Conservation (phyloP, 2,888 invertebrate species). For the Neoscelio sp. region DNA sequence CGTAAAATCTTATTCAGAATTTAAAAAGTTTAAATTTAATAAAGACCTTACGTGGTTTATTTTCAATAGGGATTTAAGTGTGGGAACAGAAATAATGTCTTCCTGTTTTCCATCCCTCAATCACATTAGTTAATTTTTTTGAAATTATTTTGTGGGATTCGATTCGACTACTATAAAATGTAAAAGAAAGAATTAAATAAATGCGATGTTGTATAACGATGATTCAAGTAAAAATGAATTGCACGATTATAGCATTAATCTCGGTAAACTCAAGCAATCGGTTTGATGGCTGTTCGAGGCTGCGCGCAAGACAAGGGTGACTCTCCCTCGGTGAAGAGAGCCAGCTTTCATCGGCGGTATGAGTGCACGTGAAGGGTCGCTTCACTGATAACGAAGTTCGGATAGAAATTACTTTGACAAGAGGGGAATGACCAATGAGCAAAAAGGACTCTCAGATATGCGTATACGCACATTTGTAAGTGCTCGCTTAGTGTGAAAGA, state of each 20-base stretch:
- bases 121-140: no score
- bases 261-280: conserved; percentile 49
- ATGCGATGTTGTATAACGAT: not conserved
- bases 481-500: conserved; percentile 44
- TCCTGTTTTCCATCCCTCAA: no score
- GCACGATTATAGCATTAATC: conserved; percentile 44
- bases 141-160: no score
- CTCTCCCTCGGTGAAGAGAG: conserved; percentile 46
- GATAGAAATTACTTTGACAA: conserved; percentile 63
- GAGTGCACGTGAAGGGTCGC: conserved; percentile 57
- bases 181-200: not conserved
- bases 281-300: conserved; percentile 45
- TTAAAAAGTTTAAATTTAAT: no score
- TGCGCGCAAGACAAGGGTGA: conserved; percentile 45
- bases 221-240: no score
- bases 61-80: no score
- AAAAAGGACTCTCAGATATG: conserved; percentile 57
- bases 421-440: conserved; percentile 60
- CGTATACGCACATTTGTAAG: conserved; percentile 5
- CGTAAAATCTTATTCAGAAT: no score
- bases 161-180: no score
- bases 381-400: conserved; percentile 65
- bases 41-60: no score
- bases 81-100: no score
- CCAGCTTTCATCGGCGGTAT: conserved; percentile 46